Evolutionary conservation across 1,140 invertebrate genomes (phyloP), one percentile per base, ranked within the genome.

Genomic region (Drosophila equinoxialis): DNA sequence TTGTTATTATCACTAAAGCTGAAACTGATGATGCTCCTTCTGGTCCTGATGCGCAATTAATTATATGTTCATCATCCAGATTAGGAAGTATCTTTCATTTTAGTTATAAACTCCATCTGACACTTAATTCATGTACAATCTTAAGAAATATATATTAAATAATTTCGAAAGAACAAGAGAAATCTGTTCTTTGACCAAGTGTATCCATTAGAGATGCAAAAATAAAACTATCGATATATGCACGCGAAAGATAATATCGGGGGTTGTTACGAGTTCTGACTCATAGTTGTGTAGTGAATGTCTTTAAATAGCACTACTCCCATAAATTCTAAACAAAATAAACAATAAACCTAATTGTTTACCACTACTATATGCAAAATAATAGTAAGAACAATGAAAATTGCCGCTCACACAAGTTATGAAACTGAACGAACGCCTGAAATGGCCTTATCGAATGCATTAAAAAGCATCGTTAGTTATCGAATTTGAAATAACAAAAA

Each of bases 11-110:
- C 62, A 41, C 23, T 72, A 33, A 51, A 39, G n/a, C 37, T 58
- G 37, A 37, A 41, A 23, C 20, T 58, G 5, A 33, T 54, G 17
- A 20, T 51, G 8, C 45, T 51, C 14, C 8, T 39, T 11, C 14
- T 37, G 70, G 62, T 73, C 60, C 70, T 65, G 61, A 61, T 65
- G 70, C 71, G 70, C 71, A 74, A 33, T 66, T 73, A 55, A 8
- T 35, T 59, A 17, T 30, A 6, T n/a, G 30, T 51, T 51, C 23
- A 20, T 23, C 14, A 51, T 11, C 1, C 7, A 11, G 6, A 51
- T 51, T 51, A 51, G 17, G 1, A 23, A 4, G 3, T 23, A 20
- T 23, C 45, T 3, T 51, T n/a, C 45, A 51, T 51, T 51, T 51
- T 17, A 51, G 17, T 23, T 48, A 48, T 48, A 17, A 8, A 17